phyloP scores from a whole-genome alignment of 2,113 vertebrate genomes.

The Abramis brama region DNA sequence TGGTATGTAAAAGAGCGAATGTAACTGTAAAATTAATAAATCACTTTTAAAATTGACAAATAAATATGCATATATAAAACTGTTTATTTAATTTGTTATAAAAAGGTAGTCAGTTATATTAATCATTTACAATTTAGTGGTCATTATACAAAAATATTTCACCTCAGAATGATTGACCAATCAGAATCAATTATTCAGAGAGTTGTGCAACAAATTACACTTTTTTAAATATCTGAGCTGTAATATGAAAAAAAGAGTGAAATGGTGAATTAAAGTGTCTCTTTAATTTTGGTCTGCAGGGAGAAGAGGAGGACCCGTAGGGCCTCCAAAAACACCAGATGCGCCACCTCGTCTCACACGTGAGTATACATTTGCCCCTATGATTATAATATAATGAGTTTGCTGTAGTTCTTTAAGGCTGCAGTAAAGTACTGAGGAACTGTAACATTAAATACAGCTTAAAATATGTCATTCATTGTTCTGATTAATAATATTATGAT shows the following conservation, averaged over 20 bases:
- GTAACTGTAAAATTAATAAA: no score
- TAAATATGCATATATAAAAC: no score
- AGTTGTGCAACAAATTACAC: background rate
- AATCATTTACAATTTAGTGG: no score
- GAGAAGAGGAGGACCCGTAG: slow-evolving; percentile 64
- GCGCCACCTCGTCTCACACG: slow-evolving; percentile 75
- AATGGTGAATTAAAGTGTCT: background rate
- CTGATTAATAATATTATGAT: background rate
- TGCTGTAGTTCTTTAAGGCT: background rate
- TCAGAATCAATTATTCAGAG: background rate
- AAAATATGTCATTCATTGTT: background rate
- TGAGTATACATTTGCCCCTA: slow-evolving; percentile 57
- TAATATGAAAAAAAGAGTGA: background rate
- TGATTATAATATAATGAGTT: background rate
- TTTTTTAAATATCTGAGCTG: background rate
- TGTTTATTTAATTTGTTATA: no score
- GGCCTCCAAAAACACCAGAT: slow-evolving; percentile 74
- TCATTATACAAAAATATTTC: no score
- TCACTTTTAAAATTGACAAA: no score
- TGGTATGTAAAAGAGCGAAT: no score
- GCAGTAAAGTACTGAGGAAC: background rate
- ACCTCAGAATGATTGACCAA: no score
- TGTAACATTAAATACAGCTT: background rate
- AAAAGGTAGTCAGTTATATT: no score
- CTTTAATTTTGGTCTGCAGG: slow-evolving; percentile 56